Evolutionary conservation across 2,888 invertebrate genomes (phyloP), one percentile per base, ranked within the genome.

Genomic region (Tigriopus californicus): DNA sequence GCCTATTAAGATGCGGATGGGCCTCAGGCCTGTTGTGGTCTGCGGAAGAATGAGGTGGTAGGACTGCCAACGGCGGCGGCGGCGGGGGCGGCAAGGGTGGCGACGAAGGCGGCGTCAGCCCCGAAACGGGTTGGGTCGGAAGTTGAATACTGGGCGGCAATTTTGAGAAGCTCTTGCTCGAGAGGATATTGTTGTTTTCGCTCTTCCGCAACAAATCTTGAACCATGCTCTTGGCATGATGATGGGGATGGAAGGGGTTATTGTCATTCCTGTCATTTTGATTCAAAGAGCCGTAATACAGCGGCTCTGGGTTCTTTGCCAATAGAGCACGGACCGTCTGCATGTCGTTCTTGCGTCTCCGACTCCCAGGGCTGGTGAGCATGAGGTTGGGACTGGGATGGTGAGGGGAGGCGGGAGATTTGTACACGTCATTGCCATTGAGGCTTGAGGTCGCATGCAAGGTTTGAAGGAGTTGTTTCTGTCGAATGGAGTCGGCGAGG

Each of bases 121-220:
- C 58, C 24, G 22, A 20, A 13, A n/a, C 24, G 11, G 46, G 46
- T 46, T 15, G 42, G 15, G 46, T 20, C 22, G 57, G 57, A 18
- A 40, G 44, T 44, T 20, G 15, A 15, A 15, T 20, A 13, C 15
- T 15, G n/a, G 44, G 44, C 3, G 44, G 44, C 24, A 53, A 15
- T 40, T 53, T 53, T 4, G 40, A 53, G 33, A 33, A 33, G 33
- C 33, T 33, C 15, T 24, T 53, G 40, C 54, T 53, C 15, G 40
- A 33, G 24, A 53, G 33, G 33, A 53, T 33, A 33, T 57, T 57
- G 57, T 57, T 57, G 57, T 57, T 57, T 44, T 57, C 57, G 11
- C 20, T 20, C 20, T 22, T 18, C n/a, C 18, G 42, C 20, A 18
- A 15, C 10, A 13, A 18, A 22, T 55, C 41, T 20, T 47, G 18